Base-by-base conservation (phyloP, 2,888 invertebrate species). In the Penaeus monodon region DNA sequence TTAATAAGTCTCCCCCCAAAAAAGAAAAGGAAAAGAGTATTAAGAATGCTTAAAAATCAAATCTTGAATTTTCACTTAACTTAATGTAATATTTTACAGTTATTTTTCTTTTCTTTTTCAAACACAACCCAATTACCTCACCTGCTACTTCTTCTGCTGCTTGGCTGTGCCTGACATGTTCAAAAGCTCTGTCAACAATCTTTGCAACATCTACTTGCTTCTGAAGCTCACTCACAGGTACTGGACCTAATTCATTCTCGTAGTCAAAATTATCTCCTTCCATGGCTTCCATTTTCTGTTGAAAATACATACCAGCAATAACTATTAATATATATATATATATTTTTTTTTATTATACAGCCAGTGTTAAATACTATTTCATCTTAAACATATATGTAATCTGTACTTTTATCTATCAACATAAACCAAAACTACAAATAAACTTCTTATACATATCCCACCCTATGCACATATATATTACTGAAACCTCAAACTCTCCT, bases 171-270 rank as follows among this genome's bases (percentile, higher is more conserved):
- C 33, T 73, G 24, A 82, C 73, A 33, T 82, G 82, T 29, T 73
- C 70, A 27, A 57, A 82, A 65, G 57, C 82, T 22, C 70, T 29
- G 24, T 63, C 57, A 27, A 70, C 27, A 29, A 82, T 64, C 57
- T 63, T 57, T 27, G 44, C 57, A 17, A 57, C 73, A n/a, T 82
- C 73, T 20, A 27, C 22, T 20, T 57, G 27, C 27, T 33, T 29
- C 44, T 82, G 27, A 27, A 82, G 73, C 57, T 82, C 82, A 38
- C 65, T 70, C 12, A 20, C 73, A 22, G 82, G 82, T 24, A 82
- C 82, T 49, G 82, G 82, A 10, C 38, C 81, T 27, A 81, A n/a
- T 65, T 81, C 81, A 65, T 81, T 66, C n/a, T 81, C 81, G 22
- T 44, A 10, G 44, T 81, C 49, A 38, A 49, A n/a, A 65, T 27